A percentile compares a stretch with the other conserved stretches of the same genome.
Evolutionary conservation across 1,140 invertebrate genomes (phyloP).

Genomic region (Sinella curviseta): DNA sequence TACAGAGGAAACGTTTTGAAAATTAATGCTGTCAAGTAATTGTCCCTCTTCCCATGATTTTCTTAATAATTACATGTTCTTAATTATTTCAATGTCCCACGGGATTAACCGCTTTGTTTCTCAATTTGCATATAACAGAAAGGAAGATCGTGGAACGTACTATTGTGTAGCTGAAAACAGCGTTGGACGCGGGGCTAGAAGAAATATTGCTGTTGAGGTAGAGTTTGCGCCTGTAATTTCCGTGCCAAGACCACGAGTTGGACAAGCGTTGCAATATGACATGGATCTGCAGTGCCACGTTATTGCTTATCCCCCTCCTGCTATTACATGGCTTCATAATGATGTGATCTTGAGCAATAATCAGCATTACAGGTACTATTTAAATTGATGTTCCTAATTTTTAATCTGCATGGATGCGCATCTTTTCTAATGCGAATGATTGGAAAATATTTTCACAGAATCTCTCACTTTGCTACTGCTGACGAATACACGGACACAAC

Average conservation of each 20-base stretch:
- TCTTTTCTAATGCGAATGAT: background rate
- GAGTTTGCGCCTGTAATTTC: slow-evolving; percentile 84
- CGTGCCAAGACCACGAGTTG: slow-evolving; percentile 74
- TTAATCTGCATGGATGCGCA: background rate
- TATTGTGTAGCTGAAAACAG: slow-evolving; percentile 89
- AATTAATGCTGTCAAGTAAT: slow-evolving; percentile 60
- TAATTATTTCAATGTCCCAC: no score
- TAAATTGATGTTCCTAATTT: background rate
- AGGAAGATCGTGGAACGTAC: slow-evolving; percentile 48
- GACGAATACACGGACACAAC: slow-evolving; percentile 89
- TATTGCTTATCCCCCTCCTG: slow-evolving; percentile 86
- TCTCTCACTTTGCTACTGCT: slow-evolving; percentile 84
- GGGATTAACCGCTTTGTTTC: no score
- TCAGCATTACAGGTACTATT: slow-evolving; percentile 71
- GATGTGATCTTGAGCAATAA: slow-evolving; percentile 77
- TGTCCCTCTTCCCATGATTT: background rate
- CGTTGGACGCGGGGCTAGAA: slow-evolving; percentile 76
- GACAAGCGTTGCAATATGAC: slow-evolving; percentile 85
- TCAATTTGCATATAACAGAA: slow-evolving; percentile 33
- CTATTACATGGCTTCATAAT: slow-evolving; percentile 83
- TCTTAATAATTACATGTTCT: no score
- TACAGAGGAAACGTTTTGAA: slow-evolving; percentile 82
- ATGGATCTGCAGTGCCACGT: slow-evolving; percentile 91
- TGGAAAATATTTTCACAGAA: slow-evolving; percentile 56
- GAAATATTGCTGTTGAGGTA: slow-evolving; percentile 86